Base-by-base conservation (phyloP, 1,140 invertebrate species). In the Helicoverpa armigera region DNA sequence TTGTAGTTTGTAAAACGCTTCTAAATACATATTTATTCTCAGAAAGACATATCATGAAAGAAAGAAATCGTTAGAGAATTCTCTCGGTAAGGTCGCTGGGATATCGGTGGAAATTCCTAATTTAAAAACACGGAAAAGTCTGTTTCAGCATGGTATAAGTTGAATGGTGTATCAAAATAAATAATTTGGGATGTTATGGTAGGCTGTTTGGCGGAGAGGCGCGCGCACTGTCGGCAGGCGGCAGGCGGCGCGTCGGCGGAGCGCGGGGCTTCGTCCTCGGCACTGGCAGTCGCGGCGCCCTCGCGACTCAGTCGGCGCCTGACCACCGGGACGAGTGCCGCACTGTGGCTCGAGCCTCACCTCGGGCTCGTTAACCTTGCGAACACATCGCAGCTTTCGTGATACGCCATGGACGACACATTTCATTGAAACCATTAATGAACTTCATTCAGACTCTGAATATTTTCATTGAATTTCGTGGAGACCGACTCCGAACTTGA, bases 221-320 rank as follows among this genome's bases (percentile, higher is more conserved):
- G 93, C 93, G 93, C 93, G 91, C 93, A 94, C 81, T 83, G 69
- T 72, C 50, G 69, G 69, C 69, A 82, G 86, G 87, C 88, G 86
- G 83, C 82, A 83, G 86, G 88, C 82, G 79, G 85, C 82, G 85
- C 82, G 84, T 85, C 80, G 88, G 84, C 86, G 86, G 88, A 85
- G 89, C 87, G 90, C 85, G 88, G 89, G 86, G 85, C 82, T 85
- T 85, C 85, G 85, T 86, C 87, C 79, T 84, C 83, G 89, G 79
- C 88, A 92, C 87, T 91, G 91, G 88, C 83, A 67, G 85, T 82
- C 87, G 88, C 91, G 91, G 89, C 92, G 89, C 89, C 90, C 89
- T 89, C 88, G 86, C 87, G 83, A 85, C 83, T 91, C 91, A 94
- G 93, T 93, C 89, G 83, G 80, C 84, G 88, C 81, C 75, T 86